Percentiles rank a stretch among this genome's conserved stretches.
These are phyloP conservation scores for Poecilia velifera DNA, from an alignment of 2,797 vertebrate species.

Conservation along the genomic window DNA sequence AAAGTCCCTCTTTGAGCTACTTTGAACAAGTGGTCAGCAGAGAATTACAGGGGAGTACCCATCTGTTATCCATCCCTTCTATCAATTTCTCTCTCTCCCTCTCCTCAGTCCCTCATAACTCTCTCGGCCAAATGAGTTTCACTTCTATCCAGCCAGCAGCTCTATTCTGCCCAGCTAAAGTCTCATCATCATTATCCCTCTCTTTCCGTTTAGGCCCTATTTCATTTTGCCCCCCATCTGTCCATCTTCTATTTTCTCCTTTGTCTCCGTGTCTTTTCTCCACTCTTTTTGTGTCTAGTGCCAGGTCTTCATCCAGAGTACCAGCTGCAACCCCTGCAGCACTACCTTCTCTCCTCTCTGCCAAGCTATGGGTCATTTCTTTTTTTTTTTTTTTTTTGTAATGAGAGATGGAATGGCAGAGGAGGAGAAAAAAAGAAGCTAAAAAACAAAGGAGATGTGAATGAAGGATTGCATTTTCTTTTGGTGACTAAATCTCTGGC, in stretches of 20 bases:
- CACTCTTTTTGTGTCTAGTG: conserved; percentile 43
- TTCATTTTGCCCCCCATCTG: conserved; percentile 71
- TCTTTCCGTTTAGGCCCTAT: conserved; percentile 59
- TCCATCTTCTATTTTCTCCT: conserved; percentile 63
- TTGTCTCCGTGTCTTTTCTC: conserved; percentile 55
- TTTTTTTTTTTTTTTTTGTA: conserved; percentile 56
- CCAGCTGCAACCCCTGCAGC: conserved; percentile 71
- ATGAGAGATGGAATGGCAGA: conserved; percentile 28
- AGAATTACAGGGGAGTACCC: conserved; percentile 57
- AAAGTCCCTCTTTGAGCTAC: conserved; percentile 39
- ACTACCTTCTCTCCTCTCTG: conserved; percentile 53
- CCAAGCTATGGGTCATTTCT: conserved; percentile 45
- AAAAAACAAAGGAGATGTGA: conserved; percentile 33
- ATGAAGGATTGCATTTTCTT: conserved; percentile 49
- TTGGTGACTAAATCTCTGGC: conserved; percentile 7
- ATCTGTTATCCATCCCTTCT: conserved; percentile 55
- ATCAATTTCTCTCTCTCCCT: conserved; percentile 39
- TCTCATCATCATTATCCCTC: conserved; percentile 73
- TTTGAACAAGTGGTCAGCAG: conserved; percentile 51
- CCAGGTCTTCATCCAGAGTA: conserved; percentile 62
- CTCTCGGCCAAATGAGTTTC: conserved; percentile 67
- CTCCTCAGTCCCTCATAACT: conserved; percentile 51
- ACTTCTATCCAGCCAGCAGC: conserved; percentile 62
- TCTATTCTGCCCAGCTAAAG: conserved; percentile 63
- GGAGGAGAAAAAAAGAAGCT: neutral